These are phyloP conservation scores for Pocillopora meandrina DNA, from an alignment of 92 coral and sea anemone genomes.

Conservation along the genomic window DNA sequence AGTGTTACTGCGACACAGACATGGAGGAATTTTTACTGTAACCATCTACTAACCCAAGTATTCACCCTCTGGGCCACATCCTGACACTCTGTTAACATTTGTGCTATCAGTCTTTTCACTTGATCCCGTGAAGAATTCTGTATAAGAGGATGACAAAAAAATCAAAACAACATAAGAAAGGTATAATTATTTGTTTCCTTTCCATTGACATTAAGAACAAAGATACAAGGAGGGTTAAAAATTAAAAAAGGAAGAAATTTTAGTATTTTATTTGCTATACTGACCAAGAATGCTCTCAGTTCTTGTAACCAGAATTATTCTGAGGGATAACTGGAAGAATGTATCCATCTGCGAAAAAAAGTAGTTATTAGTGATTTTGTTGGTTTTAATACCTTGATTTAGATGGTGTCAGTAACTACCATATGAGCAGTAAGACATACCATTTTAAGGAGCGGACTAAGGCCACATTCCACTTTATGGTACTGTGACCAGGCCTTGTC, in stretches of 20 bases:
- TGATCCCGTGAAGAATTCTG: constrained; percentile 45
- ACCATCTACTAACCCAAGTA: constrained; percentile 27
- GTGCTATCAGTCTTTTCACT: constrained; percentile 1
- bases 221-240: not conserved
- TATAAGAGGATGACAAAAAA: not conserved
- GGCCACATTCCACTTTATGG: constrained; percentile 81
- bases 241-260: not conserved
- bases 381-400: not conserved
- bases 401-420: too few relatives aligned
- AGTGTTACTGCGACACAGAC: not conserved
- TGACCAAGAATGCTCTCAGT: constrained; percentile 75
- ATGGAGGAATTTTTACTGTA: not conserved
- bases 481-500: constrained; percentile 78
- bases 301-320: constrained; percentile 86
- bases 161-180: not conserved
- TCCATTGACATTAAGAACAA: too few relatives aligned
- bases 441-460: constrained; percentile 81
- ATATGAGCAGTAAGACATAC: constrained; percentile 44
- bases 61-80: constrained; percentile 38
- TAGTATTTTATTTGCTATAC: constrained; percentile 1
- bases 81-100: constrained; percentile 12
- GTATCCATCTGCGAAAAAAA: constrained; percentile 71
- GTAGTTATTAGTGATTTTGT: not conserved
- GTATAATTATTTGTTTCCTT: too few relatives aligned
- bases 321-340: constrained; percentile 77